Conservation (phyloP, 2,797 vertebrate genomes). For the Poeciliopsis presidionis region DNA sequence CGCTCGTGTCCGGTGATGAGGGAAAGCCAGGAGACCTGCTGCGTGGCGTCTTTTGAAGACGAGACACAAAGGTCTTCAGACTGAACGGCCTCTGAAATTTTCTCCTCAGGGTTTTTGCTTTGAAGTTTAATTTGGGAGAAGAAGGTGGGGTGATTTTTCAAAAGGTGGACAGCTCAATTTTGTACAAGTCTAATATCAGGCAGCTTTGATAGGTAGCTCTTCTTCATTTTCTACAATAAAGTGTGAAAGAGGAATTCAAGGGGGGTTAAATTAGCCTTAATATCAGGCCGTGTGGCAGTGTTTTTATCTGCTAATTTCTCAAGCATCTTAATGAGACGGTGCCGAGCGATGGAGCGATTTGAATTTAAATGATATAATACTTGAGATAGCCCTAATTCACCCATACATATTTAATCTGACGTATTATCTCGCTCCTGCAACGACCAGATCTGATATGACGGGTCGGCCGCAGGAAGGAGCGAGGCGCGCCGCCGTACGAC, state of each 20-base stretch:
- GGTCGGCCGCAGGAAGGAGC: conserved; percentile 61
- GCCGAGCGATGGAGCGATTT: conserved; percentile 80
- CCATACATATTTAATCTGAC: conserved; percentile 88
- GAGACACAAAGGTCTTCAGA: conserved; percentile 47
- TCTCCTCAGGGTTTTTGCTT: conserved; percentile 32
- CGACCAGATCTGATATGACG: conserved; percentile 75
- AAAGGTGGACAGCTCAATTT: conserved; percentile 52
- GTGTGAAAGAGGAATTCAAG: conserved; percentile 53
- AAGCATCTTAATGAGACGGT: conserved; percentile 80
- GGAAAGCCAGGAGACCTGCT: conserved; percentile 27
- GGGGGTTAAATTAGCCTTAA: conserved; percentile 74
- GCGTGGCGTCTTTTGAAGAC: conserved; percentile 37
- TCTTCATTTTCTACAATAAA: conserved; percentile 56
- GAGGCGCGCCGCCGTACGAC: conserved; percentile 35
- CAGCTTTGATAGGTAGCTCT: conserved; percentile 56
- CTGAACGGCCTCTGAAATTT: conserved; percentile 26
- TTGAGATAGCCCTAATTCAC: conserved; percentile 83
- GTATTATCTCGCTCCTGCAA: conserved; percentile 79
- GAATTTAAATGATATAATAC: conserved; percentile 87
- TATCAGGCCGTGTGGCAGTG: conserved; percentile 74
- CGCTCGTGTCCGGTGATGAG: conserved; percentile 30
- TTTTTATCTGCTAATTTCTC: conserved; percentile 84
- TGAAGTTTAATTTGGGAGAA: conserved; percentile 55
- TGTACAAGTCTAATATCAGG: conserved; percentile 35
- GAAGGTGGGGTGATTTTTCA: conserved; percentile 49